phyloP scores from a whole-genome alignment of 2,797 vertebrate species.

The Phaenicophaeus curvirostris region DNA sequence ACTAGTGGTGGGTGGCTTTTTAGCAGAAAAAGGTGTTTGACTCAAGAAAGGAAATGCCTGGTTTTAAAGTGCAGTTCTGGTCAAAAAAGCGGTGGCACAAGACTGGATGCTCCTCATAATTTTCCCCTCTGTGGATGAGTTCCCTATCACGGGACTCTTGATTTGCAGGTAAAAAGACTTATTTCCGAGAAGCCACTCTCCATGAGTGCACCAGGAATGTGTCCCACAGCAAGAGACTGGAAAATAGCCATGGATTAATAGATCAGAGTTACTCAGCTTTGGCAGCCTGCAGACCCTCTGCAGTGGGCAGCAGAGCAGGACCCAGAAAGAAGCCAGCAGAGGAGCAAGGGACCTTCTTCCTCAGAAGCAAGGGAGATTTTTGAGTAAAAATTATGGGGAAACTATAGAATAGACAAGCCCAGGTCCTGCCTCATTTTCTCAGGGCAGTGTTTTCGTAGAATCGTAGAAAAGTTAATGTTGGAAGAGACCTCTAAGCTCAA shows the following conservation, averaged over 20 bases:
- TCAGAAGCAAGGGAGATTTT: background rate
- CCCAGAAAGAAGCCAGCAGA: background rate
- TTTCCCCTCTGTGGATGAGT: background rate
- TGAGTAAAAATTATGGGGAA: background rate
- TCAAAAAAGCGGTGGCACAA: background rate
- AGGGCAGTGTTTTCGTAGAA: background rate
- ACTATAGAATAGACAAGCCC: background rate
- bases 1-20: background rate
- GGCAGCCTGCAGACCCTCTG: background rate
- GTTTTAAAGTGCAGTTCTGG: background rate
- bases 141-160: rapidly evolving
- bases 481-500: no score
- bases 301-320: background rate
- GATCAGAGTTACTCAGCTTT: background rate
- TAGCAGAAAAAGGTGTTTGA: background rate
- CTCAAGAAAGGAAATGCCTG: background rate
- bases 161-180: background rate
- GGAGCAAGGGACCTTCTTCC: rapidly evolving
- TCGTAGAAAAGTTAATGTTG: no score
- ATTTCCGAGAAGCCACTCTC: background rate
- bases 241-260: background rate
- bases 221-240: background rate
- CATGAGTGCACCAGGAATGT: background rate
- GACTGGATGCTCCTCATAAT: rapidly evolving
- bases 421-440: background rate